Conservation (phyloP, 2,888 invertebrate species). For the Harpalus rufipes region DNA sequence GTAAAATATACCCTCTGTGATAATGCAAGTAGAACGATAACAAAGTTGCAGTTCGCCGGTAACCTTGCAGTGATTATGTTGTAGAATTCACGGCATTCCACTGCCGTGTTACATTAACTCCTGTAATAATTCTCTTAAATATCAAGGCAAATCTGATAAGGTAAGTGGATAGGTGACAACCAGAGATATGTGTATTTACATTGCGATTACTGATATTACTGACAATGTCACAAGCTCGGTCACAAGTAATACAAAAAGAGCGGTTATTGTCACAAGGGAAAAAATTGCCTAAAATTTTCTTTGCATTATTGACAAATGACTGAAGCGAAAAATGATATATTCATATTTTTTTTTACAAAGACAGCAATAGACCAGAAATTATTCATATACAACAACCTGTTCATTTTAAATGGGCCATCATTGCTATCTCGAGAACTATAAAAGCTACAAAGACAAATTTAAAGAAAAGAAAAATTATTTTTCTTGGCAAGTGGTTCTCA, state of each 20-base stretch:
- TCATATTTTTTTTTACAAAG: too few relatives aligned
- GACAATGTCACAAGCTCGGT: neutral
- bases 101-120: constrained; percentile 42
- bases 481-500: too few relatives aligned
- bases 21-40: constrained; percentile 10
- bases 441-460: too few relatives aligned
- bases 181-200: neutral
- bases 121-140: constrained; percentile 58
- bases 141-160: constrained; percentile 62
- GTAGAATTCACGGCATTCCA: constrained; percentile 42
- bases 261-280: too few relatives aligned
- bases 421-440: too few relatives aligned
- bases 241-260: neutral
- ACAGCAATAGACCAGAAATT: too few relatives aligned
- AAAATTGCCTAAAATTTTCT: too few relatives aligned
- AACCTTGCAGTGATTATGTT: constrained; percentile 40
- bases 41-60: constrained; percentile 3
- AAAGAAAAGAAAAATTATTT: too few relatives aligned
- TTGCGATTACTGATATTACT: neutral
- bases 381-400: too few relatives aligned
- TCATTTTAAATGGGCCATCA: too few relatives aligned
- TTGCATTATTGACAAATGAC: too few relatives aligned
- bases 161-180: constrained; percentile 34
- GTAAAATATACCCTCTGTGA: neutral
- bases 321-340: too few relatives aligned